A percentile compares a stretch with the other conserved stretches of the same genome.
phyloP scores from a whole-genome alignment of 2,113 vertebrate genomes.

The Porphyrio hochstetteri region DNA sequence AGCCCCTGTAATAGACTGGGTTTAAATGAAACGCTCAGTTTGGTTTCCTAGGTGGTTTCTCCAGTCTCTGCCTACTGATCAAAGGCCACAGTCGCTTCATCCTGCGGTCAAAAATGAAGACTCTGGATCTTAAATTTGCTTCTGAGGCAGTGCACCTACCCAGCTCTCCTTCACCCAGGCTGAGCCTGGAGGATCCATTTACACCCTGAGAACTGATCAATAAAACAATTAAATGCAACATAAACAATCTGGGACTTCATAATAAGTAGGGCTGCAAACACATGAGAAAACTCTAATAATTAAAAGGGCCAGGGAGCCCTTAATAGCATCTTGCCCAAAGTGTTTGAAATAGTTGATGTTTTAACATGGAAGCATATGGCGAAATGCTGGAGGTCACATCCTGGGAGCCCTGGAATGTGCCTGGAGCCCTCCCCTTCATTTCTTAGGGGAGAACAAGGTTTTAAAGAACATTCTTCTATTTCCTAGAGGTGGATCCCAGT shows the following conservation, averaged over 20 bases:
- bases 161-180: neutral
- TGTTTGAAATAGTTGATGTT: neutral
- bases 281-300: neutral
- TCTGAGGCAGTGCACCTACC: neutral
- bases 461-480: neutral
- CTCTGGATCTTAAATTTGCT: neutral
- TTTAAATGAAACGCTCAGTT: neutral
- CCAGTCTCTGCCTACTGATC: neutral
- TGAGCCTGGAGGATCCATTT: neutral
- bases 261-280: neutral
- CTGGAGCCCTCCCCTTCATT: neutral
- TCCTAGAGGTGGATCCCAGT: neutral
- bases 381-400: neutral
- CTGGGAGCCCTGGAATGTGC: constrained; percentile 32
- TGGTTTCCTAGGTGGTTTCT: neutral
- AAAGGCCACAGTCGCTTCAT: neutral
- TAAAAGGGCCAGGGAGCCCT: neutral
- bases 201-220: neutral
- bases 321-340: neutral
- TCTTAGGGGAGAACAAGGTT: neutral
- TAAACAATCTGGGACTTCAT: neutral
- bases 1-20: accelerated
- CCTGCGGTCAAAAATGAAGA: neutral
- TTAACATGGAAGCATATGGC: neutral
- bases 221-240: constrained; percentile 8